phyloP scores from a whole-genome alignment of 2,113 vertebrate genomes.

The Pheucticus melanocephalus region DNA sequence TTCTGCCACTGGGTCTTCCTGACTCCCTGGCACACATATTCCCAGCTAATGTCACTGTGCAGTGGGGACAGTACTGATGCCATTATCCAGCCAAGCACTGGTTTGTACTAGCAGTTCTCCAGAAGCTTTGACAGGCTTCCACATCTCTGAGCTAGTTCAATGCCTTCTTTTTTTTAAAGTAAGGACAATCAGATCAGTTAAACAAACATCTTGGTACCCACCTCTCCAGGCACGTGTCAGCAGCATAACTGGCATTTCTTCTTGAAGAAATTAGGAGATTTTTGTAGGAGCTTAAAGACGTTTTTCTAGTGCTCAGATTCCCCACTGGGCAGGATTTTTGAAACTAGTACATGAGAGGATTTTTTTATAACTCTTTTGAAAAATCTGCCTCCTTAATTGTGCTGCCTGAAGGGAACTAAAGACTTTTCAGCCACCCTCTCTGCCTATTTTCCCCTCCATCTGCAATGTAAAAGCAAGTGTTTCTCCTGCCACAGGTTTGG shows the following conservation, averaged over 20 bases:
- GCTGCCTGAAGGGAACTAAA: slow-evolving; percentile 3
- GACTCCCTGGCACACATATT: neutral
- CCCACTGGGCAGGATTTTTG: neutral
- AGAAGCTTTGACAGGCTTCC: neutral
- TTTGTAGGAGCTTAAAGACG: neutral
- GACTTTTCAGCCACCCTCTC: neutral
- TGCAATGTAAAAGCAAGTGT: neutral
- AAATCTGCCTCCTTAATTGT: neutral
- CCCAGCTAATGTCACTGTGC: neutral
- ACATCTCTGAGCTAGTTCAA: neutral
- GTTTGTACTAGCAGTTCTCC: neutral
- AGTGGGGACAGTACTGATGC: neutral
- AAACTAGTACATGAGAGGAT: neutral
- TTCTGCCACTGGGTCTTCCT: neutral
- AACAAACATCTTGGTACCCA: neutral
- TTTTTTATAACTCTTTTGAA: neutral
- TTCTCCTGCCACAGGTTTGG: neutral
- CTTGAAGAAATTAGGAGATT: neutral
- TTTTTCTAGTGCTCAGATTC: neutral
- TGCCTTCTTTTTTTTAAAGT: neutral
- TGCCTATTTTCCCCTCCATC: neutral
- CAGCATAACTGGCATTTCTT: neutral
- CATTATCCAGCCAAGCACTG: neutral
- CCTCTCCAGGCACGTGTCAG: neutral
- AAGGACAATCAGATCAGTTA: neutral